A percentile compares a stretch with the other conserved stretches of the same genome.
These are phyloP conservation scores for Rhabdornis inornatus DNA, from an alignment of 2,113 vertebrate genomes.

Conservation along the genomic window DNA sequence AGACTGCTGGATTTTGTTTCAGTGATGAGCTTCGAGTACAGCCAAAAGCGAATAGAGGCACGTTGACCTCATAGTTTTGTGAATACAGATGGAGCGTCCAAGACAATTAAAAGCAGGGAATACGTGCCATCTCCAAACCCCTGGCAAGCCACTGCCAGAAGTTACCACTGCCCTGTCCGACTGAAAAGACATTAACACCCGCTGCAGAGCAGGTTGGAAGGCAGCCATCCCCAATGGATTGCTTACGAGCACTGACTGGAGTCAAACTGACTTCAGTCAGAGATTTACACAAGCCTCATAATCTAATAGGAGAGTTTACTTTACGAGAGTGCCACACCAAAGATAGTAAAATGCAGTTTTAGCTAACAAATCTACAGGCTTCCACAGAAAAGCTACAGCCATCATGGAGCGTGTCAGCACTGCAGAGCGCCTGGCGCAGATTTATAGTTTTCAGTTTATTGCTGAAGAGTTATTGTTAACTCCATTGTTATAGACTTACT, in stretches of 20 bases:
- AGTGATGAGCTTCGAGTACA: slow-evolving; percentile 45
- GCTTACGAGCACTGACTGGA: slow-evolving; percentile 31
- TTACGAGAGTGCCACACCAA: slow-evolving; percentile 54
- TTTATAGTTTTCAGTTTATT: slow-evolving; percentile 22
- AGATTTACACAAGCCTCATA: slow-evolving; percentile 58
- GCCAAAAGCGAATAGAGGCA: slow-evolving; percentile 41
- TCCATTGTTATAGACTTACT: slow-evolving; percentile 26
- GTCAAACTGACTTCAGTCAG: slow-evolving; percentile 29
- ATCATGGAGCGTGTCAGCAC: not conserved
- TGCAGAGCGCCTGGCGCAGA: not conserved
- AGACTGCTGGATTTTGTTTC: slow-evolving; percentile 8
- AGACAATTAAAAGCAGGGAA: slow-evolving; percentile 56
- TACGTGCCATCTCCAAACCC: not conserved
- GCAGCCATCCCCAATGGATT: slow-evolving; percentile 18
- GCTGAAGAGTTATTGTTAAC: slow-evolving; percentile 46
- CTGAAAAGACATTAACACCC: not conserved
- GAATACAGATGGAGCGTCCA: not conserved
- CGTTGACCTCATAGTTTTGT: slow-evolving; percentile 44
- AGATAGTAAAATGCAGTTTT: slow-evolving; percentile 63
- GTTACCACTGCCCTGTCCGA: not conserved
- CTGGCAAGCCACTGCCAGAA: not conserved
- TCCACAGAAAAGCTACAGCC: slow-evolving; percentile 21
- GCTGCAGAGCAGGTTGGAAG: not conserved
- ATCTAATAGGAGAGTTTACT: slow-evolving; percentile 60
- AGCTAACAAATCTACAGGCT: slow-evolving; percentile 24